Base-by-base conservation (phyloP, 2,797 vertebrate species). In the Myotis pilosus region DNA sequence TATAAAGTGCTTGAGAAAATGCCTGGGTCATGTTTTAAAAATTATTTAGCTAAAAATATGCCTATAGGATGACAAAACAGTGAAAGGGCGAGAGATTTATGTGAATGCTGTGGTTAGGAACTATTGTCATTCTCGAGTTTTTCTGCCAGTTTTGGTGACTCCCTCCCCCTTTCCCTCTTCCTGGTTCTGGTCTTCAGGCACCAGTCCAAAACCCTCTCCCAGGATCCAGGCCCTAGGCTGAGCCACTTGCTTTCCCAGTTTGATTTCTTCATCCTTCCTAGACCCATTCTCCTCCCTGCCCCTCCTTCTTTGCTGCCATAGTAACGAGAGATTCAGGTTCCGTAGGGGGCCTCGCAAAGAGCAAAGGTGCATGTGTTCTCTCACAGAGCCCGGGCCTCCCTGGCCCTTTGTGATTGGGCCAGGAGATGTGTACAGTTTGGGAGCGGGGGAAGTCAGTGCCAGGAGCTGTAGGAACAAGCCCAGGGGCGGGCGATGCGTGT, bases 341-440 rank as follows among this genome's bases (percentile, higher is more conserved):
- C 4, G 62, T 84, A 87, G 83, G 88, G 69, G 87, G 55, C 80
- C 79, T 92, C 74, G 85, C 82, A 94, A 66, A 64, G 93, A 96
- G 91, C 92, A 95, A 97, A 97, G 95, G 84, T 94, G 36, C 6
- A 4, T 23, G 10, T 28, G 55, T 81, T 94, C 38, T 64, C 78
- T 86, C 36, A 7, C 47, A 68, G 89, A 94, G 87, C 64, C 74
- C 87, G 64, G 82, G 93, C 62, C 71, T 96, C 80, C 88, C 88
- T 44, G n/a, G n/a, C 74, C 47, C 33, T 94, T 89, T 89, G 92
- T 90, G 82, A 86, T 44, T 4, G 4, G n/a, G 87, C 66, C 92
- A 95, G 92, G 74, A 93, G 55, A 92, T 47, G 74, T 86, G 93
- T 95, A 93, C 41, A 55, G 64, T 96, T 89, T 76, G 74, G 62